Conservation (phyloP, 1,140 invertebrate genomes). For the Heterodera carotae region DNA sequence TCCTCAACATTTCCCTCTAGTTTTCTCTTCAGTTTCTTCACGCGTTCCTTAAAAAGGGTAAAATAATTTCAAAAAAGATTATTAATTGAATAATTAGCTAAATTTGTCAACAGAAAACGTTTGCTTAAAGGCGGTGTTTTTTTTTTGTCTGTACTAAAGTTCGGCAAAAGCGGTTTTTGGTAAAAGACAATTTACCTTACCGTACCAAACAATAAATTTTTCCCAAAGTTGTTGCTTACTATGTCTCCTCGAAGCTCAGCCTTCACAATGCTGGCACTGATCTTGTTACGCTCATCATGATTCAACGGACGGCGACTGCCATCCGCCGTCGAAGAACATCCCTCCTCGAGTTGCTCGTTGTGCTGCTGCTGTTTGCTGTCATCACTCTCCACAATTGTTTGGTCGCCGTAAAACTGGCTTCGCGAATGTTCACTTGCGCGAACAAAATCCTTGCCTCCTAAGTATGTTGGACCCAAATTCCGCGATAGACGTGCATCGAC, state of each 20-base stretch:
- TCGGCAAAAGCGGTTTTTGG: too few relatives aligned
- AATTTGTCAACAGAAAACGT: too few relatives aligned
- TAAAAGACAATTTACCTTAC: too few relatives aligned
- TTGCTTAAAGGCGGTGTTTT: too few relatives aligned
- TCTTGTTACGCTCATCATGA: slow-evolving; percentile 57
- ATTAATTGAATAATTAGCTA: too few relatives aligned
- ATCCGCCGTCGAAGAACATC: background rate
- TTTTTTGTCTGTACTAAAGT: too few relatives aligned
- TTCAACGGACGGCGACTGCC: slow-evolving; percentile 38
- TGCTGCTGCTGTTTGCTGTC: background rate
- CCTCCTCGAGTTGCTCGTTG: background rate
- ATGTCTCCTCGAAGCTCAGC: slow-evolving; percentile 60
- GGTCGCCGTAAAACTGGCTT: slow-evolving; percentile 35
- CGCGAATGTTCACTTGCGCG: slow-evolving; percentile 37
- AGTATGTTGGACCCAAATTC: slow-evolving; percentile 34
- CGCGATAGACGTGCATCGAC: slow-evolving; percentile 27
- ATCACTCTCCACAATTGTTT: slow-evolving; percentile 25
- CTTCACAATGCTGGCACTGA: slow-evolving; percentile 62
- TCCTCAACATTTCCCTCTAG: slow-evolving; percentile 47
- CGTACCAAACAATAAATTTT: background rate
- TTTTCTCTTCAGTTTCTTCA: slow-evolving; percentile 55
- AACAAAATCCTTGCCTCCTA: slow-evolving; percentile 41
- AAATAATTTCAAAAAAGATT: too few relatives aligned
- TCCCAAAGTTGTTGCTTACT: too few relatives aligned
- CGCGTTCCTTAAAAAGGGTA: slow-evolving; percentile 55